Base-by-base conservation (phyloP, 2,888 invertebrate genomes). In the Drosophila nr. perissopoda region DNA sequence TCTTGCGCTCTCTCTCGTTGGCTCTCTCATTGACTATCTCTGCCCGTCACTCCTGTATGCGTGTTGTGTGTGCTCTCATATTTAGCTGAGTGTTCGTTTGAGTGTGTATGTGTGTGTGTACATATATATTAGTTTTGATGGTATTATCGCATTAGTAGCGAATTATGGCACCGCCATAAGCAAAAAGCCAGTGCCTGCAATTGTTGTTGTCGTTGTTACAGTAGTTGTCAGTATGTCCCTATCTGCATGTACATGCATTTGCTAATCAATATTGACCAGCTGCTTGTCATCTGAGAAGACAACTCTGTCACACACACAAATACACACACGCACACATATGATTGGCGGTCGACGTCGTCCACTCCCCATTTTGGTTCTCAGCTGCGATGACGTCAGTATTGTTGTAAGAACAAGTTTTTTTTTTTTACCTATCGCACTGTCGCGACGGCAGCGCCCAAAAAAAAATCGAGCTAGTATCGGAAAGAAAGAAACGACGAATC, bases 291-390 rank as follows among this genome's bases (percentile, higher is more conserved):
- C 67, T 61, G 66, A 58, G 76, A 70, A 76, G 49, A 53, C 45
- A 64, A 73, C 53, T 64, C 63, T 57, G 58, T 45, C 34, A 53
- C 62, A 49, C 48, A 61, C 62, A 49, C 51, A 59, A 51, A 48
- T 40, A 59, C 21, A 38, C 10, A 49, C 59, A 69, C 65, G 69
- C 57, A 72, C 59, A 76, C 78, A 82, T 80, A 87, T 76, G 86
- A 90, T 78, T 80, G 76, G 76, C 65, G 83, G 71, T 69, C 52
- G 56, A 68, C 71, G 91, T 68, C 72, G 92, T 91, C 87, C 91
- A 91, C 92, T 92, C 92, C 91, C 91, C 87, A 80, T 67, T 90
- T 92, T 82, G 73, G 85, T 84, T 87, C 89, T 87, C 89, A 90
- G 89, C 89, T 87, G 82, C 72, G 89, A 89, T 87, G 86, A 83